Base-by-base conservation (phyloP, 2,797 vertebrate species). In the Melopsittacus undulatus region DNA sequence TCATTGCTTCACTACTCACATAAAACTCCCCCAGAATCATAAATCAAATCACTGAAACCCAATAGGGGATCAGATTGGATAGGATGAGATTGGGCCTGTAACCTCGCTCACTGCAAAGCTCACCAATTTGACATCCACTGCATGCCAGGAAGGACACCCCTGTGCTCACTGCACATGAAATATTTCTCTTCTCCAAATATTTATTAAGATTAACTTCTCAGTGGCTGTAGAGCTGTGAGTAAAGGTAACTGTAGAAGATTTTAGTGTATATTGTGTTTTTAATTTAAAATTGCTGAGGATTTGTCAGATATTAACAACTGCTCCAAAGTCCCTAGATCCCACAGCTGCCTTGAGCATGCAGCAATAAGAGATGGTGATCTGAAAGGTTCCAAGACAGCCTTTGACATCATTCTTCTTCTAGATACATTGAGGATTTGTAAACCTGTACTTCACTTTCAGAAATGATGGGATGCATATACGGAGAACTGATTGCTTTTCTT, bases 121-220 rank as follows among this genome's bases (percentile, higher is more conserved):
- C 1, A 9, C 5, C 15, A 56, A 5, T 8, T 12, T 32, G 12
- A n/a, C 5, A 19, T 8, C 22, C 2, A 9, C 8, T n/a, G 5
- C 3, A 2, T 8, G 23, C 5, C 17, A 32, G 13, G 46, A 81
- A 69, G 43, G 11, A 77, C 9, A 4, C 6, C 8, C 18, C 11
- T 0, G 0, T 17, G 32, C 9, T 26, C 32, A 18, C 30, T 16
- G 6, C 0, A 0, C 29, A 42, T 1, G 1, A 42, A 69, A 45
- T 2, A 61, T 5, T 54, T 61, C 3, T 61, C 9, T 61, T 64
- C 34, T 63, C 23, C 11, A 34, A 86, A 40, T 24, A 13, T 43
- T 54, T 11, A 51, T 64, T 48, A 26, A 22, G 29, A 36, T 20
- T 34, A 48, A 69, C 67, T 67, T 69, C 9, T 59, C 29, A 30